Percentiles rank a stretch among this genome's conserved stretches.
These are phyloP conservation scores for Agrilus mali DNA, from an alignment of 2,888 invertebrate genomes.

Conservation along the genomic window DNA sequence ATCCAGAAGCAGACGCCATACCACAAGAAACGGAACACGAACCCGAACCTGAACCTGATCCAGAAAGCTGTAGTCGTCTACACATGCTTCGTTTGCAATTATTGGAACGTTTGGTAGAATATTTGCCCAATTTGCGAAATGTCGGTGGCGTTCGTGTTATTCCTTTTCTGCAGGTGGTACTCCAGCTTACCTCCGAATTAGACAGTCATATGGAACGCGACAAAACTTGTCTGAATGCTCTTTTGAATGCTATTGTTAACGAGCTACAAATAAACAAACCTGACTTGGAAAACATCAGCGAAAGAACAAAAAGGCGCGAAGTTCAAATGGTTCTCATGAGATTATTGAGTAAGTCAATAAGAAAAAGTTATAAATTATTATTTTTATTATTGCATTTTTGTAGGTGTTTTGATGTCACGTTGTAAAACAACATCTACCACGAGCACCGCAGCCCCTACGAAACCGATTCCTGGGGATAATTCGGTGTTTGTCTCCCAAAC, in stretches of 20 bases:
- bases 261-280: slow-evolving; percentile 56
- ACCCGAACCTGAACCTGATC: slow-evolving; percentile 24
- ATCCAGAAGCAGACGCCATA: slow-evolving; percentile 21
- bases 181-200: slow-evolving; percentile 81
- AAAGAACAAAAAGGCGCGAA: slow-evolving; percentile 65
- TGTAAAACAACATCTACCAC: slow-evolving; percentile 41
- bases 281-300: slow-evolving; percentile 40
- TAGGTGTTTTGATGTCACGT: slow-evolving; percentile 65
- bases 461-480: slow-evolving; percentile 37
- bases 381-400: no score
- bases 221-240: slow-evolving; percentile 59
- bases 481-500: slow-evolving; percentile 51
- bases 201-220: slow-evolving; percentile 77
- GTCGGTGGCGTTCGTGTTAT: slow-evolving; percentile 78
- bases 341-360: slow-evolving; percentile 57
- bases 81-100: slow-evolving; percentile 58
- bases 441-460: slow-evolving; percentile 22
- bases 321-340: slow-evolving; percentile 81
- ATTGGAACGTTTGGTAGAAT: slow-evolving; percentile 62
- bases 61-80: slow-evolving; percentile 36
- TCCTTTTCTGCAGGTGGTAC: slow-evolving; percentile 82
- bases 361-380: background rate
- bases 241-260: slow-evolving; percentile 59
- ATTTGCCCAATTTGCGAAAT: slow-evolving; percentile 60
- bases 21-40: slow-evolving; percentile 24